Base-by-base conservation (phyloP, 2,888 invertebrate genomes). In the Miltochrista miniata region DNA sequence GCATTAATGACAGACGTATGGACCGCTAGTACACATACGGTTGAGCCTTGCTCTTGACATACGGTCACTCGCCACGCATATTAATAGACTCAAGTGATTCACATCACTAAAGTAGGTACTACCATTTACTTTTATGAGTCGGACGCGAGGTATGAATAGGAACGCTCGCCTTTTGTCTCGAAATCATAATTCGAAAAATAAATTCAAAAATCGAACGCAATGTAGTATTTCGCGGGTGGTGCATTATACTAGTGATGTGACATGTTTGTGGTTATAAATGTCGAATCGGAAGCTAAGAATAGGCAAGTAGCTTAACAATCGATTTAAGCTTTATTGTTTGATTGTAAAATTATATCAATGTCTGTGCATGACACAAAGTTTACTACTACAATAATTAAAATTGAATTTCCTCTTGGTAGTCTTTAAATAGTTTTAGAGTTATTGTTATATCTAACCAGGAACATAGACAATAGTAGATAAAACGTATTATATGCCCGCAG, bases 1-100 rank as follows among this genome's bases (percentile, higher is more conserved):
- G 68, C 69, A 78, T 78, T 81, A 79, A 76, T 66, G 70, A 51
- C 51, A 60, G 58, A 59, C 64, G 56, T 69, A 4, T 61, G 49
- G 45, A 68, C 68, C 64, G 50, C 55, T 70, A 61, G 71, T 63
- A 69, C 71, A 76, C 74, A 71, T 70, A 67, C 70, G 68, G 66
- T 76, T 74, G 74, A 83, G 82, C 86, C 87, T 90, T 86, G 88
- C 80, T 89, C 88, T 88, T 88, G 88, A 89, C 88, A 87, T 78
- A 76, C 85, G 89, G 89, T 87, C 88, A 87, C 87, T 87, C 81
- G 86, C 81, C 81, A 83, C 84, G 88, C 89, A 89, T 90, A 89
- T 87, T 90, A 90, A 90, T 90, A 89, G 86, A 84, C 74, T 74
- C 78, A 81, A 86, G 79, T 87, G 88, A 64, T 59, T 67, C 68